Evolutionary conservation across 2,113 vertebrate genomes (phyloP), one percentile per base, ranked within the genome.

Genomic region (Oryctolagus cuniculus): DNA sequence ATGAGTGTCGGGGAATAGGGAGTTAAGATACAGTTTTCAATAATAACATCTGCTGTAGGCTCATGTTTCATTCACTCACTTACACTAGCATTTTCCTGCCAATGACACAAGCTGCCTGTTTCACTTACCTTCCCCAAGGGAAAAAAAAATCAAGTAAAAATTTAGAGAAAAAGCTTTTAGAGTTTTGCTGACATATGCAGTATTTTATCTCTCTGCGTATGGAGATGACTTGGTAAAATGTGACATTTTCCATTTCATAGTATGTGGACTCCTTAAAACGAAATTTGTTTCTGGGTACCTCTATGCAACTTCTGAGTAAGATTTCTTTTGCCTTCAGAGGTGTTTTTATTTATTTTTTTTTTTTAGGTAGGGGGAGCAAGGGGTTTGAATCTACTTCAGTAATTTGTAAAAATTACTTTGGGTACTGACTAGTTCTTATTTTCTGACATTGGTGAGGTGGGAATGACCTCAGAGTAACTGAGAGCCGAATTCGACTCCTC

Each of bases 401-500:
- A 53, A 38, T 64, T 73, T 5, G 13, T 38, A 17, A 94, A 17
- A 36, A 53, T 10, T 44, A 53, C 24, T 81, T 90, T n/a, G 19
- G 31, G 36, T 31, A 61, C 58, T 53, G 51, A 72, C 58, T 87
- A 51, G 80, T 25, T 10, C 10, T 67, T 91, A 67, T 89, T 77
- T 93, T 36, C 55, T 96, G 63, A 91, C 58, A 38, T 27, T 80
- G 27, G 34, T 90, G 29, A 80, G 24, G 13, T 94, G 44, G 51
- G 73, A 70, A 53, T 75, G 85, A 82, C 70, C 44, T 2, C 22
- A 38, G 29, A 83, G n/a, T 77, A 88, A 95, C 0, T 34, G 13
- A 90, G 87, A 87, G 67, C 83, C 44, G 81, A 86, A 75, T 97
- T 86, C 88, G 24, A 72, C 38, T 69, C 36, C 91, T 84, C 55